Evolutionary conservation across 1,140 invertebrate species (phyloP), one percentile per base, ranked within the genome.

Genomic region (Monomorium pharaonis): DNA sequence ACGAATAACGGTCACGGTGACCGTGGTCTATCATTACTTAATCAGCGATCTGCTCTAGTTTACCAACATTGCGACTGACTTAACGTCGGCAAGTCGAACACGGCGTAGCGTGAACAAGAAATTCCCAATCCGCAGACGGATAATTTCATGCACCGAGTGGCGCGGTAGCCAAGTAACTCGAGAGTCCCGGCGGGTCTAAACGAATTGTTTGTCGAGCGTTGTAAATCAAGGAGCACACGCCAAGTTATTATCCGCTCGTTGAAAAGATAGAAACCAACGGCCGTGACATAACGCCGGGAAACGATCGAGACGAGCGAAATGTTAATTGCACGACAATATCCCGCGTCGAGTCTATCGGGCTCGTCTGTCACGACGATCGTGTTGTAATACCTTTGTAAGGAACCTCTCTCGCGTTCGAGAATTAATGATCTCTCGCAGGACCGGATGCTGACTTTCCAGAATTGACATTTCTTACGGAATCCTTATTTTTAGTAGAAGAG

Each of bases 141-240:
- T 81, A 81, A 81, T 81, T 81, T 72, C 78, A 81, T 81, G 78
- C 78, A 81, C 51, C 65, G 78, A 56, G 78, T 81, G 58, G 78
- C 65, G 49, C 65, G 65, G 65, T 81, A 81, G 78, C 51, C 12
- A 44, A 42, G 54, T 30, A 70, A 72, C 51, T 33, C 49, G 6
- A 24, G 63, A 81, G 30, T 81, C 51, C 65, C 49, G 60, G 78
- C 63, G 47, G 33, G n/a, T 70, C 77, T 70, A 42, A 81, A 72
- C 33, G 65, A 58, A 81, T 81, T 70, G 51, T 70, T 81, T 51
- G 37, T 49, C 65, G 49, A 70, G 18, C 33, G 49, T 81, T 81
- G 77, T 69, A 81, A 70, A 81, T 81, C 63, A 70, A 27, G 21
- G 21, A 81, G 63, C 49, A 33, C 9, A 54, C 21, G 44, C 63